These are phyloP conservation scores for Acrocephalus scirpaceus DNA, from an alignment of 2,797 vertebrate species.

Conservation along the genomic window DNA sequence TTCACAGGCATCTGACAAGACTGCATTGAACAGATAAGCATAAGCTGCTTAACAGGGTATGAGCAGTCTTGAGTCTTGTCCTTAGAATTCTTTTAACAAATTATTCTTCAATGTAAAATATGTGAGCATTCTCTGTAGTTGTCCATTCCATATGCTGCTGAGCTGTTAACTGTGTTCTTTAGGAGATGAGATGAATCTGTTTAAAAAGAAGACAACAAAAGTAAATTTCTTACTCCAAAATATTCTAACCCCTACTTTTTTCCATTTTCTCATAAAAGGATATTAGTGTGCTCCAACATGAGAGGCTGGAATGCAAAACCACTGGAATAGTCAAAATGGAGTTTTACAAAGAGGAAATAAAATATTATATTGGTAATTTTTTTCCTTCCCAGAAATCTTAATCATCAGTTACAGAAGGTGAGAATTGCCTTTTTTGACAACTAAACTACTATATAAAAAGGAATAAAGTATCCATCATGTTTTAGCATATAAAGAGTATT, in stretches of 20 bases:
- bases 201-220: background rate
- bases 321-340: background rate
- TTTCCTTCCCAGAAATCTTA: background rate
- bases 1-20: background rate
- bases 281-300: background rate
- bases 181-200: background rate
- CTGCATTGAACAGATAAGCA: background rate
- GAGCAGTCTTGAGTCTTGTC: background rate
- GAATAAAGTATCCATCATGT: background rate
- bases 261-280: background rate
- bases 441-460: background rate
- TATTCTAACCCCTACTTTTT: background rate
- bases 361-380: background rate
- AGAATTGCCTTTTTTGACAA: background rate
- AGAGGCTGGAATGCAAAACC: background rate
- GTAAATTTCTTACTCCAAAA: background rate
- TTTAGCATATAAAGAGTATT: background rate
- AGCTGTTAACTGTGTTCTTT: background rate
- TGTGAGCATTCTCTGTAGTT: background rate
- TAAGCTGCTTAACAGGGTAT: background rate
- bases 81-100: background rate
- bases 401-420: background rate
- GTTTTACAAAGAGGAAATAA: background rate
- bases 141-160: background rate
- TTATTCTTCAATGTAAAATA: background rate